These are phyloP conservation scores for Lasioglossum albipes DNA, from an alignment of 1,140 invertebrate genomes.

Conservation along the genomic window DNA sequence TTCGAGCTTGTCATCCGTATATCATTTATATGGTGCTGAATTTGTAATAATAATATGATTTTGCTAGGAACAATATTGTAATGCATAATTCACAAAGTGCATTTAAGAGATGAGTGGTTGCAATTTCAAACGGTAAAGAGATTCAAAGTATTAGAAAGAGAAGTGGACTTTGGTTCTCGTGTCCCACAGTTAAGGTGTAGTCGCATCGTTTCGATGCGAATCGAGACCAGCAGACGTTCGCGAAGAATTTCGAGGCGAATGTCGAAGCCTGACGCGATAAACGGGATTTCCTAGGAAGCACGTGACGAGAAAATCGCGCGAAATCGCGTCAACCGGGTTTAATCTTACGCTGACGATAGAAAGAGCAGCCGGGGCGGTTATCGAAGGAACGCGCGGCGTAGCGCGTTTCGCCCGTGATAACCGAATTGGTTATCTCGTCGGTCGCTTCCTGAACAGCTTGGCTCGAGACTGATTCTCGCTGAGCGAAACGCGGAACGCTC, in stretches of 20 bases:
- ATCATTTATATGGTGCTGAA: too few relatives aligned
- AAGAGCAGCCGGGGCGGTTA: neutral
- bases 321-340: slow-evolving; percentile 22
- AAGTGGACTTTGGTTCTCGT: too few relatives aligned
- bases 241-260: neutral
- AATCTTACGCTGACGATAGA: slow-evolving; percentile 46
- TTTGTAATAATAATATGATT: too few relatives aligned
- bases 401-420: slow-evolving; percentile 48
- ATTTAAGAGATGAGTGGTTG: too few relatives aligned
- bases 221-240: too few relatives aligned
- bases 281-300: slow-evolving; percentile 7
- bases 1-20: too few relatives aligned
- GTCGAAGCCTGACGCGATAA: neutral
- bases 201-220: too few relatives aligned
- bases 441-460: slow-evolving; percentile 49
- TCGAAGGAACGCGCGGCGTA: slow-evolving; percentile 3
- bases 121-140: too few relatives aligned
- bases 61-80: too few relatives aligned
- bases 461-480: slow-evolving; percentile 35
- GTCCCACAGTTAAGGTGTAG: too few relatives aligned
- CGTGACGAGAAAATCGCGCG: slow-evolving; percentile 19
- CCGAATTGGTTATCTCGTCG: slow-evolving; percentile 48
- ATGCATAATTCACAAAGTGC: too few relatives aligned
- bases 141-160: too few relatives aligned
- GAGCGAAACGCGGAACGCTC: neutral